Conservation (phyloP, 2,888 invertebrate species). For the Altica lythri region DNA sequence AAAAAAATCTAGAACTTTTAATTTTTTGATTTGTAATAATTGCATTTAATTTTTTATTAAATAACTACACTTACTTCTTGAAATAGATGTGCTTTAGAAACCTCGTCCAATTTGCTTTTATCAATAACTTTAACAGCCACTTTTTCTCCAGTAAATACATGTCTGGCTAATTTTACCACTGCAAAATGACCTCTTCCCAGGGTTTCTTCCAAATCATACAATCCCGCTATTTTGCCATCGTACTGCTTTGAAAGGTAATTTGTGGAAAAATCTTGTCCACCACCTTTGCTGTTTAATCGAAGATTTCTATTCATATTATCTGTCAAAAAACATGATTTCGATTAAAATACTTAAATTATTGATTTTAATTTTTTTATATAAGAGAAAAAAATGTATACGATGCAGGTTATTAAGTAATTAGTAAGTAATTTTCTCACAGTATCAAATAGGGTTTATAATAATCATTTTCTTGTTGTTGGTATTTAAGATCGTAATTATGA, state of each 20-base stretch:
- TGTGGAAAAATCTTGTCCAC: conserved; percentile 16
- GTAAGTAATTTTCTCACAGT: too few species aligned
- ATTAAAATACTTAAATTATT: too few species aligned
- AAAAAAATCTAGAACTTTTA: too few species aligned
- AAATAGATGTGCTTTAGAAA: conserved; percentile 93
- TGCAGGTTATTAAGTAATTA: too few species aligned
- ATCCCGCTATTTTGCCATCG: conserved; percentile 91
- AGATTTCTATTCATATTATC: conserved; percentile 27
- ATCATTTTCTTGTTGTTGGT: too few species aligned
- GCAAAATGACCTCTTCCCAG: conserved; percentile 98
- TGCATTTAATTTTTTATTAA: too few species aligned
- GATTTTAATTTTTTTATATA: too few species aligned
- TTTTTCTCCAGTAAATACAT: conserved; percentile 98
- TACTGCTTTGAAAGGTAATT: conserved; percentile 52
- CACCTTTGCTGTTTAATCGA: conserved; percentile 23
- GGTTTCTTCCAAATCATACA: conserved; percentile 97
- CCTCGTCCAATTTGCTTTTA: conserved; percentile 95
- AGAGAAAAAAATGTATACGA: too few species aligned
- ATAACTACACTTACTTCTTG: conserved; percentile 74
- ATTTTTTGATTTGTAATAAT: too few species aligned
- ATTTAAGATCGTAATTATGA: too few species aligned
- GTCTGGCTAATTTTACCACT: conserved; percentile 95
- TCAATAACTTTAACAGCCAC: conserved; percentile 98
- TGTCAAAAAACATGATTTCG: too few species aligned
- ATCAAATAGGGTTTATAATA: too few species aligned